Conservation (phyloP, 2,113 vertebrate genomes). For the Typhlomys cinereus region DNA sequence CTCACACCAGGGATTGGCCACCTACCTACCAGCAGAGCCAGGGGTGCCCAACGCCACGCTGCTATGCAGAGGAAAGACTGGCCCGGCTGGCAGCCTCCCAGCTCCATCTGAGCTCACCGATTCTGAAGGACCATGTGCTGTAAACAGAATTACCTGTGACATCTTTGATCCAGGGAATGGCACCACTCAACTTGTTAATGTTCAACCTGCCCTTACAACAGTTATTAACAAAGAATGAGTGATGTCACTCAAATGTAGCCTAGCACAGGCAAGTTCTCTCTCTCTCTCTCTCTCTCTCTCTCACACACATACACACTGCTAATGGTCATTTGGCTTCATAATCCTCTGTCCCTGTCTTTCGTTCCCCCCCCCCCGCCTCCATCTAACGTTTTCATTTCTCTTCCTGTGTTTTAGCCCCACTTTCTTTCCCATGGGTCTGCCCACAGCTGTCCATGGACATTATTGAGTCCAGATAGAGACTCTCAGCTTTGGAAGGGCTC, state of each 20-base stretch:
- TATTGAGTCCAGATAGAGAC: background rate
- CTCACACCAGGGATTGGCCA: background rate
- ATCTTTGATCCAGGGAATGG: background rate
- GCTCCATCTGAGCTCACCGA: background rate
- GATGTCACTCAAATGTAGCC: background rate
- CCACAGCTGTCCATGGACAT: background rate
- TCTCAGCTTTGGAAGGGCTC: slow-evolving; percentile 5
- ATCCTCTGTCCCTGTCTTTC: background rate
- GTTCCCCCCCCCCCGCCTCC: background rate
- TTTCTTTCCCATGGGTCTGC: background rate
- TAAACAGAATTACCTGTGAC: background rate
- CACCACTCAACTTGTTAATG: background rate
- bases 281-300: too few relatives aligned
- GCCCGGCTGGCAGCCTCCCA: background rate
- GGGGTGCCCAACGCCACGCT: background rate
- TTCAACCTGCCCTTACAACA: background rate
- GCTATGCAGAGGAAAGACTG: background rate
- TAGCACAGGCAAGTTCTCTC: too few relatives aligned
- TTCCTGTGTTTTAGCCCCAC: background rate
- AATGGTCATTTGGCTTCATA: background rate
- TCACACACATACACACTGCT: background rate
- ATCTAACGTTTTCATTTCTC: background rate
- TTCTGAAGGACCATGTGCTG: background rate
- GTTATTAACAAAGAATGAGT: background rate
- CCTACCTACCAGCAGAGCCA: background rate